Evolutionary conservation across 2,797 vertebrate species (phyloP), one percentile per base, ranked within the genome.

Genomic region (Gephyroberyx darwinii): DNA sequence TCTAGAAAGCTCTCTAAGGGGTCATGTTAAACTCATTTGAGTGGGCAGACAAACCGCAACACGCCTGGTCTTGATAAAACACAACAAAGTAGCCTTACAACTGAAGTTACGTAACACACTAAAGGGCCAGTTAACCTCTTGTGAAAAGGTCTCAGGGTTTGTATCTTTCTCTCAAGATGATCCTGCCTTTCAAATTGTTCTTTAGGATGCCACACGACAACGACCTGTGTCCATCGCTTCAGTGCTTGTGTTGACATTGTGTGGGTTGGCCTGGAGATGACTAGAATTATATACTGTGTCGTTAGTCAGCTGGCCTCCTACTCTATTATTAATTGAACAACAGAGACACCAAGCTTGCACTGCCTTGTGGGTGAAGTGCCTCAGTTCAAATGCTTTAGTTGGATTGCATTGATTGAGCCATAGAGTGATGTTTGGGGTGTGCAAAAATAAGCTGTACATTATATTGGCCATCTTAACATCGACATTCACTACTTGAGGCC

Each of bases 321-420:
- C 86, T 95, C 77, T 82, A 95, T 95, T 93, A 95, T 94, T 95
- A 87, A 94, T 94, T 72, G 78, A 84, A 83, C 86, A 89, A 88
- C 86, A 90, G 86, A 82, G 86, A 87, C 80, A 76, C 84, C 90
- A 90, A 88, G 86, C 89, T 73, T 84, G 66, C 16, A 60, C 80
- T 91, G 86, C 79, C 84, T 84, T 81, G 64, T 83, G 75, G 83
- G 62, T 84, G 73, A 88, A 82, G 81, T 78, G 62, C 75, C 65
- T 64, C 71, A 72, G 79, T 84, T 86, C 84, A 88, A 79, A 85
- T 67, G 30, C 69, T 70, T 26, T 68, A 51, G 65, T 73, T 67
- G 65, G 70, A 77, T n/a, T n/a, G 74, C 68, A 74, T 50, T 68
- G 50, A 72, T 51, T 69, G 8, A 69, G 43, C 30, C 14, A 5